phyloP scores from a whole-genome alignment of 2,888 invertebrate genomes.

The Eutolmus rufibarbis region DNA sequence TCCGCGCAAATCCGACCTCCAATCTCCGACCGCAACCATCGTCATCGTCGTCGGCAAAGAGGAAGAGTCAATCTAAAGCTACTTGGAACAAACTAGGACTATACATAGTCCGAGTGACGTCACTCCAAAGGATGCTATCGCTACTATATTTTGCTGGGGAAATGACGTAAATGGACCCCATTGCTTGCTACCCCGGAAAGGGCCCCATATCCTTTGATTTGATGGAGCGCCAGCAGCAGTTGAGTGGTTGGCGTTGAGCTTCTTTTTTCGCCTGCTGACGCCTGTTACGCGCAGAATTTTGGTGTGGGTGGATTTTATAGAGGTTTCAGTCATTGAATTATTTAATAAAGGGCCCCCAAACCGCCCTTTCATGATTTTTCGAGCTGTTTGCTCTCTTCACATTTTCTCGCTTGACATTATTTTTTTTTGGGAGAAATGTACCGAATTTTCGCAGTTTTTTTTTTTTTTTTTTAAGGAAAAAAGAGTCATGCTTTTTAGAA shows the following conservation, averaged over 20 bases:
- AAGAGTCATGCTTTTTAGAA: not conserved
- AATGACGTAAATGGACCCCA: not conserved
- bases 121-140: not conserved
- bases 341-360: not conserved
- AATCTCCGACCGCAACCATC: not conserved
- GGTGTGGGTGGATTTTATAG: not conserved
- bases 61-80: not conserved
- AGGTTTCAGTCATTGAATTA: not conserved
- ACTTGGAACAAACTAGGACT: not conserved
- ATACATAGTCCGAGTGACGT: not conserved
- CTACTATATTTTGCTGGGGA: not conserved
- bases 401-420: not conserved
- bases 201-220: not conserved
- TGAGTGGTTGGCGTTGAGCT: not conserved
- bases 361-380: not conserved
- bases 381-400: not conserved
- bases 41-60: not conserved
- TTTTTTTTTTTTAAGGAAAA: not conserved
- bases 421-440: not conserved
- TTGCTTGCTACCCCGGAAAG: not conserved
- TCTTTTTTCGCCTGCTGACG: not conserved
- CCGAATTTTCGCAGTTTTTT: not conserved
- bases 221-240: not conserved
- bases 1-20: not conserved
- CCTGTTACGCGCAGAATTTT: not conserved